phyloP scores from a whole-genome alignment of 2,888 invertebrate genomes.

The Halictus quadricinctus region DNA sequence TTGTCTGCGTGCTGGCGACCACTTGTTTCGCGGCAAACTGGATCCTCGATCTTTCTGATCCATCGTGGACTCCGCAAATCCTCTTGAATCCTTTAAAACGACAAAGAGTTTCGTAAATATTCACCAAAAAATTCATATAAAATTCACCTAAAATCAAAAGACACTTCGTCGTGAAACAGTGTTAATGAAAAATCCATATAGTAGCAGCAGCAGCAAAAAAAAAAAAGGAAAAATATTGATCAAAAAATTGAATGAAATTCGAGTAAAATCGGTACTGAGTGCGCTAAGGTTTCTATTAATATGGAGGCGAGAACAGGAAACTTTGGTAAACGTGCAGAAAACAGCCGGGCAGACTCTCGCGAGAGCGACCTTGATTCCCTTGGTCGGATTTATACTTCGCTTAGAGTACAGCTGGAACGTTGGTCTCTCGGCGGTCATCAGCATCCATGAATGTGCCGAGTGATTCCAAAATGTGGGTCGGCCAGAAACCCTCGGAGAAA shows the following conservation, averaged over 20 bases:
- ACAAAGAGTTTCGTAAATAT: too few relatives aligned
- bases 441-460: conserved; percentile 72
- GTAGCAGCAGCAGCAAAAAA: too few relatives aligned
- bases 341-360: conserved; percentile 59
- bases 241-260: background rate
- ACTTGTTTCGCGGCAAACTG: background rate
- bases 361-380: conserved; percentile 80
- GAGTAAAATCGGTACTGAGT: background rate
- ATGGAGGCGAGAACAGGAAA: background rate
- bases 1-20: background rate
- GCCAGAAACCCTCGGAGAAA: conserved; percentile 75
- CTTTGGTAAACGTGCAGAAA: conserved; percentile 26
- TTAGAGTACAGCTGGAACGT: conserved; percentile 34
- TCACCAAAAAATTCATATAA: too few relatives aligned
- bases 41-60: background rate
- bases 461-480: conserved; percentile 81
- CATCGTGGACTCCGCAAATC: too few relatives aligned
- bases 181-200: too few relatives aligned
- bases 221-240: background rate
- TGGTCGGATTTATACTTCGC: conserved; percentile 48
- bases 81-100: too few relatives aligned
- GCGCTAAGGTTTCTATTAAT: background rate
- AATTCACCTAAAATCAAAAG: too few relatives aligned
- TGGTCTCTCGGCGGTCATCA: conserved; percentile 62
- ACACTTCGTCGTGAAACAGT: too few relatives aligned